A percentile compares a stretch with the other conserved stretches of the same genome.
Evolutionary conservation across 2,888 invertebrate genomes (phyloP).

Genomic region (Harpagoxenus sublaevis): DNA sequence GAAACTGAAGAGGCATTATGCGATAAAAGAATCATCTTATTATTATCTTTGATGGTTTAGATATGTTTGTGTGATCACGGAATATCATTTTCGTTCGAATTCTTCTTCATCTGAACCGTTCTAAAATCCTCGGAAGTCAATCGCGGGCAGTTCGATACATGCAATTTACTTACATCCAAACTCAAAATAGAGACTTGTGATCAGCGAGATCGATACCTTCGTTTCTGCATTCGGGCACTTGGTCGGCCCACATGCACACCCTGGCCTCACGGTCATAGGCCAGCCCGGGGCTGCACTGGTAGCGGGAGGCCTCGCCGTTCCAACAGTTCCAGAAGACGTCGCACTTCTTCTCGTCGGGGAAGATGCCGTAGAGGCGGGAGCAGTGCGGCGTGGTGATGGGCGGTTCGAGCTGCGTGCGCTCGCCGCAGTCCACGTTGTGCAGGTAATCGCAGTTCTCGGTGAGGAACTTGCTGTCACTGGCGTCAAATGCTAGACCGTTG

Average conservation of each 20-base stretch:
- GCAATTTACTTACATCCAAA: background rate
- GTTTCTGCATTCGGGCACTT: slow-evolving; percentile 96
- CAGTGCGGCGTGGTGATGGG: slow-evolving; percentile 95
- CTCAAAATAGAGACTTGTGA: background rate
- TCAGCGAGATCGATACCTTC: slow-evolving; percentile 89
- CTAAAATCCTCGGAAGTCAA: background rate
- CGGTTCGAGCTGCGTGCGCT: slow-evolving; percentile 94
- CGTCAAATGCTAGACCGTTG: slow-evolving; percentile 97
- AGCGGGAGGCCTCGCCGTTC: slow-evolving; percentile 97
- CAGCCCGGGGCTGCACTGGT: slow-evolving; percentile 97
- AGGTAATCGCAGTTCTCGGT: slow-evolving; percentile 98
- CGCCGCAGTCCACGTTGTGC: slow-evolving; percentile 97
- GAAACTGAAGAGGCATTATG: background rate
- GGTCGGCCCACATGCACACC: slow-evolving; percentile 98
- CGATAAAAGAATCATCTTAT: background rate
- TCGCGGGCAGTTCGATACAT: background rate
- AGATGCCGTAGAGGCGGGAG: slow-evolving; percentile 95
- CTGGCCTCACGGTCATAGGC: slow-evolving; percentile 97
- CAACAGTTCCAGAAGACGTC: slow-evolving; percentile 99
- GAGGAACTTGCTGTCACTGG: slow-evolving; percentile 94
- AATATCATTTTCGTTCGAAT: background rate
- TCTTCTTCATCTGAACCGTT: background rate
- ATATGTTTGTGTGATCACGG: background rate
- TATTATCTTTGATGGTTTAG: background rate
- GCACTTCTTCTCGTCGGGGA: slow-evolving; percentile 95